These are phyloP conservation scores for Agrenia bidenticulata DNA, from an alignment of 2,888 invertebrate genomes.

Conservation along the genomic window DNA sequence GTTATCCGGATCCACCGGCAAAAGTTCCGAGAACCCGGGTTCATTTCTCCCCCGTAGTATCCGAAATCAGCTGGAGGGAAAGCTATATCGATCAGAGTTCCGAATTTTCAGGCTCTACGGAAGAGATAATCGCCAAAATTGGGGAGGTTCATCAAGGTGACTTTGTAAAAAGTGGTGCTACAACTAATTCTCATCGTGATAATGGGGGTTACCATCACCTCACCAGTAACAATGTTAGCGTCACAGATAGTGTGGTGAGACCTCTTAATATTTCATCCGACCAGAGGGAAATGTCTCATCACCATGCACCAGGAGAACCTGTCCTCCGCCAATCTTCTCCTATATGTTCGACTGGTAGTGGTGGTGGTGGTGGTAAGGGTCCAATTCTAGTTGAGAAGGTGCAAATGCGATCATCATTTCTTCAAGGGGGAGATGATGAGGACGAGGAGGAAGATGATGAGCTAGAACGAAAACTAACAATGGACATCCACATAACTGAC, in stretches of 20 bases:
- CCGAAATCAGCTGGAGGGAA: slow-evolving; percentile 48
- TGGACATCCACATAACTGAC: neutral
- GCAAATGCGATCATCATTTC: slow-evolving; percentile 44
- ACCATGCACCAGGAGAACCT: neutral
- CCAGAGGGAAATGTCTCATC: slow-evolving; percentile 1
- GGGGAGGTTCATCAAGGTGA: slow-evolving; percentile 25
- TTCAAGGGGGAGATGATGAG: slow-evolving; percentile 40
- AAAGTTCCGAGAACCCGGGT: slow-evolving; percentile 47
- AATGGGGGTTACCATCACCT: slow-evolving; percentile 19
- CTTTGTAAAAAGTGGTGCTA: slow-evolving; percentile 12
- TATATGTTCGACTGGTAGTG: slow-evolving; percentile 14
- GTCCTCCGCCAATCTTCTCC: slow-evolving; percentile 26
- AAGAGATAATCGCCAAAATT: slow-evolving; percentile 39
- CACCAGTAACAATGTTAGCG: slow-evolving; percentile 20
- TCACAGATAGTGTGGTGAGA: slow-evolving; percentile 39
- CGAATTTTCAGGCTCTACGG: slow-evolving; percentile 46
- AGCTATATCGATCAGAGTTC: slow-evolving; percentile 52
- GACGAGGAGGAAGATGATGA: slow-evolving; percentile 22
- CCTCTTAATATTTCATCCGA: slow-evolving; percentile 36
- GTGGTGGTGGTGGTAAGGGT: slow-evolving; percentile 18
- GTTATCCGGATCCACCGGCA: slow-evolving; percentile 23
- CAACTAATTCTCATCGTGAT: slow-evolving; percentile 12
- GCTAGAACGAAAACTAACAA: slow-evolving; percentile 14
- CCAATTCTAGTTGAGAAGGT: slow-evolving; percentile 47
- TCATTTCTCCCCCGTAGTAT: slow-evolving; percentile 51